These are phyloP conservation scores for Electrona antarctica DNA, from an alignment of 2,113 vertebrate genomes.

Conservation along the genomic window DNA sequence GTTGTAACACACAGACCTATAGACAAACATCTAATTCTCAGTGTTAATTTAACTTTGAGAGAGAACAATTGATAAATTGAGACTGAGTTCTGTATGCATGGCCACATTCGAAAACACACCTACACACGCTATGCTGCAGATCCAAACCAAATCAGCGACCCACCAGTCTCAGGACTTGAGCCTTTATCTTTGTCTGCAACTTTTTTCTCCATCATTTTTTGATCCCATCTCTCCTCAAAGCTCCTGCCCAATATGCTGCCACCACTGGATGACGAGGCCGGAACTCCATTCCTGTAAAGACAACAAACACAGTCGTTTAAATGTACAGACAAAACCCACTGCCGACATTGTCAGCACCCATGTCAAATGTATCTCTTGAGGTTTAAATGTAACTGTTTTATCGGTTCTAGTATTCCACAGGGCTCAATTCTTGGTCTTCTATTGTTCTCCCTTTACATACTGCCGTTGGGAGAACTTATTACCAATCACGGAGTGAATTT, in stretches of 20 bases:
- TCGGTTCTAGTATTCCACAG: too few relatives aligned
- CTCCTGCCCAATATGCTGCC: constrained; percentile 52
- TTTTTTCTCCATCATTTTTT: constrained; percentile 55
- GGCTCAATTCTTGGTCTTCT: too few relatives aligned
- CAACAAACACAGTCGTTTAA: not conserved
- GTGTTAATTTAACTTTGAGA: too few relatives aligned
- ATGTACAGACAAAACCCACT: not conserved
- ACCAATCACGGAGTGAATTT: too few relatives aligned
- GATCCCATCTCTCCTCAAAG: constrained; percentile 52
- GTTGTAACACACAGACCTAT: too few relatives aligned
- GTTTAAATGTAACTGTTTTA: not conserved
- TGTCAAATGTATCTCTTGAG: not conserved
- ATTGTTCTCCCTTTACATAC: too few relatives aligned
- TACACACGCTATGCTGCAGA: not conserved
- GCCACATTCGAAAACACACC: too few relatives aligned
- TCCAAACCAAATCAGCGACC: constrained; percentile 15
- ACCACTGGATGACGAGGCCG: constrained; percentile 26
- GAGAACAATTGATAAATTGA: too few relatives aligned
- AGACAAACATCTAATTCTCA: too few relatives aligned
- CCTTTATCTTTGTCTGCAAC: constrained; percentile 32
- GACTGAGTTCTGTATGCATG: too few relatives aligned
- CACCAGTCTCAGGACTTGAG: constrained; percentile 58
- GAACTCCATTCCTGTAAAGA: constrained; percentile 16
- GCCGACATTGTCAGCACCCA: too few relatives aligned
- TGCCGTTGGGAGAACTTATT: too few relatives aligned